Evolutionary conservation across 2,888 invertebrate genomes (phyloP).

Genomic region (Tetragonisca angustula): DNA sequence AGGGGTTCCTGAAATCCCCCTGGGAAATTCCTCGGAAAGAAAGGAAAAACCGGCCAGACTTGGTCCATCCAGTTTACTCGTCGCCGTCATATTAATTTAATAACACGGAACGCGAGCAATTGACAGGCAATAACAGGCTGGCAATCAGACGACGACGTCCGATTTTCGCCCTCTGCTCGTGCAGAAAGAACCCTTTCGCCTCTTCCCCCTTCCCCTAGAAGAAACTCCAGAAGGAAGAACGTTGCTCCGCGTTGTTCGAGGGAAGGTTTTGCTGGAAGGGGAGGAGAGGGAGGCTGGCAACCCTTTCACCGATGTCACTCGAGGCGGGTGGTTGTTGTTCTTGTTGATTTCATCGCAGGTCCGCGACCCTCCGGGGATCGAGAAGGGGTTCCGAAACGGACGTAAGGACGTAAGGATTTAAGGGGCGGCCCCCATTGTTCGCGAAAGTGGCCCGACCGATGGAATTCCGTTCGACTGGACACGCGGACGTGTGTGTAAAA

Average conservation of each 20-base stretch:
- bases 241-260: not conserved
- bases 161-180: slow-evolving; percentile 60
- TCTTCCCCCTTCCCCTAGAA: not conserved
- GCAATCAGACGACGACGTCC: slow-evolving; percentile 80
- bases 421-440: slow-evolving; percentile 72
- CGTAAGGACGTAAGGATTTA: slow-evolving; percentile 75
- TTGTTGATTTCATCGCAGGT: slow-evolving; percentile 83
- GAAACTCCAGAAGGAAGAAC: slow-evolving; percentile 40
- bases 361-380: slow-evolving; percentile 78
- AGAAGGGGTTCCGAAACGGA: slow-evolving; percentile 76
- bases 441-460: slow-evolving; percentile 58
- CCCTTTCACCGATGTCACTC: slow-evolving; percentile 83
- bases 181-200: slow-evolving; percentile 71
- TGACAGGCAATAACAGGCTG: slow-evolving; percentile 83
- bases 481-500: slow-evolving; percentile 60
- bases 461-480: slow-evolving; percentile 56
- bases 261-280: not conserved
- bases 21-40: slow-evolving; percentile 78
- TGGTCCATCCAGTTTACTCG: slow-evolving; percentile 58
- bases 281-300: slow-evolving; percentile 60
- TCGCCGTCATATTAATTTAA: slow-evolving; percentile 83
- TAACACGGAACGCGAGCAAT: slow-evolving; percentile 81
- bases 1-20: slow-evolving; percentile 72
- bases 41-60: slow-evolving; percentile 72
- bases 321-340: slow-evolving; percentile 80